Percentiles rank a stretch among this genome's conserved stretches.
phyloP scores from a whole-genome alignment of 2,113 vertebrate species.

The Ptilonorhynchus violaceus region DNA sequence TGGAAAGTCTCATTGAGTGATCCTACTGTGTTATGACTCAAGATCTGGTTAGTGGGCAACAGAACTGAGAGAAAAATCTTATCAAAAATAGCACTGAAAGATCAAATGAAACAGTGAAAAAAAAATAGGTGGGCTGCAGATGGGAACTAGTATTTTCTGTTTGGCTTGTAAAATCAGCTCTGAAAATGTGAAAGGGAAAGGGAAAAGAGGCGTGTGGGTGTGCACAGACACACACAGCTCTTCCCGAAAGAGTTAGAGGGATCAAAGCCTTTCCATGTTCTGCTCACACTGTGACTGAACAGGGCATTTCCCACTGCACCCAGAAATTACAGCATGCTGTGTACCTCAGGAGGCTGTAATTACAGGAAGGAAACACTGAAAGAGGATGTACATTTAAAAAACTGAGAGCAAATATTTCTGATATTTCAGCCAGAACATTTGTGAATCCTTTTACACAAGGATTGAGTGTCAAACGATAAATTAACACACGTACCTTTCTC shows the following conservation, averaged over 20 bases:
- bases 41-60: not conserved
- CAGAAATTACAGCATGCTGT: not conserved
- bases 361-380: not conserved
- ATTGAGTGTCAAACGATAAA: not conserved
- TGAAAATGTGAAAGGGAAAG: not conserved
- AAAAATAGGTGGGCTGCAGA: not conserved
- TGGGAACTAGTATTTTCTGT: not conserved
- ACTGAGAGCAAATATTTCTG: not conserved
- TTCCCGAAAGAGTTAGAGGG: not conserved
- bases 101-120: not conserved
- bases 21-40: not conserved
- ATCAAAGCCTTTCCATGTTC: not conserved
- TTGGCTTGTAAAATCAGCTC: not conserved
- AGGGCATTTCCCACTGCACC: not conserved
- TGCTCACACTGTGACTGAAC: not conserved
- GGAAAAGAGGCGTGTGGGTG: not conserved
- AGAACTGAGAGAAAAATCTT: not conserved
- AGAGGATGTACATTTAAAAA: not conserved
- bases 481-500: conserved; percentile 85
- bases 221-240: not conserved
- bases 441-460: not conserved
- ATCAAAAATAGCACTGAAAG: not conserved
- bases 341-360: rapidly evolving
- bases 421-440: not conserved
- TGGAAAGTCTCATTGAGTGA: not conserved